These are phyloP conservation scores for Panagrolaimus sp. DNA, from an alignment of 1,140 invertebrate genomes.

Conservation along the genomic window DNA sequence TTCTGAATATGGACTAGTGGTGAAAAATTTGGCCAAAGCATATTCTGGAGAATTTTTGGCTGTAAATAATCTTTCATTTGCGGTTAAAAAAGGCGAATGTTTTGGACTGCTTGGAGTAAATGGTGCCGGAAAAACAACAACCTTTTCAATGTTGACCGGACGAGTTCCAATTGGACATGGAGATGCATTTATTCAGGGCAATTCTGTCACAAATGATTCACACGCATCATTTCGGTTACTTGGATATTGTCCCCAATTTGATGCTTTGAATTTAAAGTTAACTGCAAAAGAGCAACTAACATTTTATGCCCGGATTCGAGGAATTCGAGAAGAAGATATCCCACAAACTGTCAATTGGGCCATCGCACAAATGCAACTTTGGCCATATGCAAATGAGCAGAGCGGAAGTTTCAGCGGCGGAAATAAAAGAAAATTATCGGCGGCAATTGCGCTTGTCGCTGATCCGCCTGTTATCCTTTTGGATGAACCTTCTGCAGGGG, in stretches of 20 bases:
- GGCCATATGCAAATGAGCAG: constrained; percentile 58
- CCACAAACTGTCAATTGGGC: constrained; percentile 63
- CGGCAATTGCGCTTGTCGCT: constrained; percentile 80
- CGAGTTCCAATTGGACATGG: constrained; percentile 42
- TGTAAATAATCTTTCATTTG: constrained; percentile 70
- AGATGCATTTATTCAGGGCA: constrained; percentile 42
- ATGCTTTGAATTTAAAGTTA: constrained; percentile 72
- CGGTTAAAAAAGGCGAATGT: constrained; percentile 69
- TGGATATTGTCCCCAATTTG: constrained; percentile 76
- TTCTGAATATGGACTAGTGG: constrained; percentile 43
- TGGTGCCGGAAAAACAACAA: too few species aligned
- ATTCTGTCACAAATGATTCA: constrained; percentile 29
- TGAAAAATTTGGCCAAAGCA: constrained; percentile 45
- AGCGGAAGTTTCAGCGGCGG: constrained; percentile 69
- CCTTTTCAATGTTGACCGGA: constrained; percentile 69
- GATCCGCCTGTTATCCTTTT: constrained; percentile 74
- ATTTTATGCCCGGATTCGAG: constrained; percentile 63
- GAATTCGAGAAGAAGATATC: constrained; percentile 63
- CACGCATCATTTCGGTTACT: constrained; percentile 47
- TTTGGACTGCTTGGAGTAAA: too few species aligned
- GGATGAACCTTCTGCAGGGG: constrained; percentile 66
- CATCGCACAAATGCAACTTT: constrained; percentile 61
- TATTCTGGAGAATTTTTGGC: constrained; percentile 60
- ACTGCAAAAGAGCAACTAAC: constrained; percentile 66
- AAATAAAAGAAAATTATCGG: constrained; percentile 88